Evolutionary conservation across 2,797 vertebrate genomes (phyloP), one percentile per base, ranked within the genome.

Genomic region (Gambelia wislizenii): DNA sequence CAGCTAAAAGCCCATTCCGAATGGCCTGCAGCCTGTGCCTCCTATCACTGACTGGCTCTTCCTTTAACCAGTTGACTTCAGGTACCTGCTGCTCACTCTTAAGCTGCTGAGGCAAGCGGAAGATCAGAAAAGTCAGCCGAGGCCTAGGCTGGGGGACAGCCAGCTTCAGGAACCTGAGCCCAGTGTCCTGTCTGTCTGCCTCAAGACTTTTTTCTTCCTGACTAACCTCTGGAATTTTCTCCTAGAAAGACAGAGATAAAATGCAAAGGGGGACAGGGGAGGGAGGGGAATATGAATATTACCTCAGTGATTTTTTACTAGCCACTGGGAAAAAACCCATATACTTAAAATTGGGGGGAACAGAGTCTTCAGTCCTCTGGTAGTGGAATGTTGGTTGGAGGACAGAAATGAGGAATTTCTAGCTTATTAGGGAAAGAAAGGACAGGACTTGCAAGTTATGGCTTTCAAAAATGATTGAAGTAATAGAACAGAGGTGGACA

Each of bases 21-120:
- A 96, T 96, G 81, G 96, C 95, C 84, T 95, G 92, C 52, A 96
- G 85, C 44, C 96, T 93, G 39, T 95, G 94, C 9, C 39, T 87
- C 84, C 92, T 96, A 77, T 96, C 93, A 0, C 82, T 91, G 39
- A 94, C 89, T 87, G 94, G 91, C 54, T 4, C 84, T 52, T 83
- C 80, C 0, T 0, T 80, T 59, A 5, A 91, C 92, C 33, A 42
- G 54, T 69, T 67, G 14, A n/a, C 1, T 61, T 86, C 84, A 33
- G 90, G 80, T 13, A 77, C 20, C 1, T 91, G 89, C 2, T 93
- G 87, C 52, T 86, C 89, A 16, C 67, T 89, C 67, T 85, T 79
- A 69, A 83, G 79, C 30, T 16, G 81, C n/a, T 18, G 89, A 0
- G 94, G 95, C 76, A 96, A 70, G 67, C 91, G 95, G 90, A 95